These are phyloP conservation scores for Drosophila leontia DNA, from an alignment of 1,140 invertebrate species.

Conservation along the genomic window DNA sequence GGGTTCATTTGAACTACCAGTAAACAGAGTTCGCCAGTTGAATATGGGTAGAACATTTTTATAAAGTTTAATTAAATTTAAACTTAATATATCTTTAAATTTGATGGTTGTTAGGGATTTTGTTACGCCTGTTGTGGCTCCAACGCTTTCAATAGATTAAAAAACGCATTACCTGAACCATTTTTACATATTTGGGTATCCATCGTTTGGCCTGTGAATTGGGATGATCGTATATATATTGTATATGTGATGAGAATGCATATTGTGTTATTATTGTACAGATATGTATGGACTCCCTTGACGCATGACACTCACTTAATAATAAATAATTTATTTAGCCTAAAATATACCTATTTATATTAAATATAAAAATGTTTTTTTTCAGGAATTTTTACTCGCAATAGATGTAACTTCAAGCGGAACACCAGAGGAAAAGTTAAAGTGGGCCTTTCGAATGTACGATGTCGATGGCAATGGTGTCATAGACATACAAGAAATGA, in stretches of 20 bases:
- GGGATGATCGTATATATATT: slow-evolving; percentile 24
- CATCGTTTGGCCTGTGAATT: slow-evolving; percentile 2
- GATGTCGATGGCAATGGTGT: slow-evolving; percentile 99
- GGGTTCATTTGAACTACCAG: background rate
- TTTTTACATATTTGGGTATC: slow-evolving; percentile 33
- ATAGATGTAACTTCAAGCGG: slow-evolving; percentile 99
- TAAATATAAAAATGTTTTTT: background rate
- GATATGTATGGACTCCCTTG: slow-evolving; percentile 16
- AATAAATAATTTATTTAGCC: slow-evolving; percentile 13
- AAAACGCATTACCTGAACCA: background rate
- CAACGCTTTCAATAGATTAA: slow-evolving; percentile 1
- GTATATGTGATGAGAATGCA: slow-evolving; percentile 41
- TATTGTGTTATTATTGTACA: slow-evolving; percentile 43
- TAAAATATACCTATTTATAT: background rate
- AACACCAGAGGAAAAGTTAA: slow-evolving; percentile 98
- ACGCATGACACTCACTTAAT: slow-evolving; percentile 21
- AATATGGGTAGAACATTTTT: background rate
- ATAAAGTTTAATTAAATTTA: background rate
- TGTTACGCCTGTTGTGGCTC: background rate
- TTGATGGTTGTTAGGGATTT: background rate
- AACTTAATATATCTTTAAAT: background rate
- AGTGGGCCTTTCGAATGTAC: slow-evolving; percentile 99
- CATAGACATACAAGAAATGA: slow-evolving; percentile 98
- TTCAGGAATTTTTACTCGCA: slow-evolving; percentile 96
- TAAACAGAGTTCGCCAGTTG: background rate